Base-by-base conservation (phyloP, 2,888 invertebrate genomes). In the Panzeria rudis region DNA sequence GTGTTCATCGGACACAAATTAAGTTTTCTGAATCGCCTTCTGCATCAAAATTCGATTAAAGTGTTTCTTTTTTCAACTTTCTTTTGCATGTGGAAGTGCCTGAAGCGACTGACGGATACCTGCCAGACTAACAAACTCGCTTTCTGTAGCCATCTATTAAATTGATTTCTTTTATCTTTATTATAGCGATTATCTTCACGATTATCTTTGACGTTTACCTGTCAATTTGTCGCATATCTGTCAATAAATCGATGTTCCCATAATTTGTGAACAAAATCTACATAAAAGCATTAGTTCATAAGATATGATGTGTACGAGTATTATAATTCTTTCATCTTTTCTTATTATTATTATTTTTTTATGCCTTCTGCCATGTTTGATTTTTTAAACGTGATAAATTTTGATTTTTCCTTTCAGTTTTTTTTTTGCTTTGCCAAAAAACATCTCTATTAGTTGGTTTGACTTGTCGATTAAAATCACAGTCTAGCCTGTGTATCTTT, bases 361-460 rank as follows among this genome's bases (percentile, higher is more conserved):
- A 72, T 61, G n/a, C n/a, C n/a, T n/a, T n/a, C n/a, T n/a, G n/a
- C n/a, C 59, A 75, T 66, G 29, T 61, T 68, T 52, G 61, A 73
- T n/a, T 56, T 56, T 66, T 59, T 56, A 68, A 81, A 68, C 81
- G 81, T 81, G 81, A 75, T 81, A 75, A 81, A 52, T 71, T 62
- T 68, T 7, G 11, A 3, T 38, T 44, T n/a, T 41, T 11, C 52
- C 52, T 32, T 56, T 56, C 8, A 17, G 38, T 20, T 66, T 78
- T 52, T 54, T 4, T 17, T 44, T 59, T 41, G 41, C 23, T 29
- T 29, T 56, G 41, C 41, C n/a, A 52, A 54, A 62, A 62, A 83
- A 73, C 35, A 68, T 66, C 72, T 83, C 61, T 25, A 78, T 78
- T 71, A 62, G 56, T 52, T 73, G 50, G n/a, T 69, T 29, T 61